Base-by-base conservation (phyloP, 2,888 invertebrate species). In the Margaritifera margaritifera region DNA sequence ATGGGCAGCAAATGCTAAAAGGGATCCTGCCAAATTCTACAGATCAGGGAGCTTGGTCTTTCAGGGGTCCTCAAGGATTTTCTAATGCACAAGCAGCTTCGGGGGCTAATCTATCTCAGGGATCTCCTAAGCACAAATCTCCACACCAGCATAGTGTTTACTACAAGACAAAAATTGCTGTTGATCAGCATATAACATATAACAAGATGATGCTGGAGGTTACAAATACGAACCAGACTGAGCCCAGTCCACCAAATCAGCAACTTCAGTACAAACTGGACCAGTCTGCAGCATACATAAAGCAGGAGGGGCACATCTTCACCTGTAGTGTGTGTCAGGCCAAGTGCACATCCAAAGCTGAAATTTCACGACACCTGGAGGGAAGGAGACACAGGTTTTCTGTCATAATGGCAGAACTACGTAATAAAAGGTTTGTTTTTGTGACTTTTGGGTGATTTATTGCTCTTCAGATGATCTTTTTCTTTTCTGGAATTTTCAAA, bases 111-210 rank as follows among this genome's bases (percentile, higher is more conserved):
- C 31, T 15, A 25, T 50, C 42, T 42, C 24, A 19, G 22, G 53
- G 22, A 19, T 20, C 53, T 22, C 18, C 27, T 8, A 62, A 51
- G 50, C 52, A 50, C 22, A 68, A 53, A n/a, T 42, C 59, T n/a
- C 8, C 31, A 58, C 59, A 64, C 31, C 55, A 19, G 55, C 54
- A 50, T 53, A 42, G 6, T 59, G 24, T 22, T 15, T 42, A n/a
- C 27, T 18, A 18, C 8, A 56, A 58, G 55, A 59, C 24, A 62
- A 68, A 64, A 31, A 62, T 79, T 18, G 80, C 80, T 54, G 80
- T 81, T 4, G 80, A 81, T 71, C 81, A 81, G 51, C 81, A 81
- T 66, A 59, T 78, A 19, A 71, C 72, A 19, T 69, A 72, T n/a
- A 75, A 73, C 57, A 69, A 70, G 2, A 42, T 53, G 6, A 57